Conservation (phyloP, 2,797 vertebrate genomes). For the Aplochiton taeniatus region DNA sequence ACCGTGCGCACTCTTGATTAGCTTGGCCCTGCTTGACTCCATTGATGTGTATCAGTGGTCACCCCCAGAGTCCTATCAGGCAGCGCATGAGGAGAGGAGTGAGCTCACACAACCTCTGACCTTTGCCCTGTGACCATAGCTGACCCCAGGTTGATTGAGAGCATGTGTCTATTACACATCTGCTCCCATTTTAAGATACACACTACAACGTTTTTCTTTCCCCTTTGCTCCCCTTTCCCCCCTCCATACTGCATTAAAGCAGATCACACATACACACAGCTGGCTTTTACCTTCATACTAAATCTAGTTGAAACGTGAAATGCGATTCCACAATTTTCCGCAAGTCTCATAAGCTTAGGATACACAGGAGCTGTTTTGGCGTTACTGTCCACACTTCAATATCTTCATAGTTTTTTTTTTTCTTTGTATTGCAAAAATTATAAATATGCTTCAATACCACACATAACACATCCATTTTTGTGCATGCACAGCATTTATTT, state of each 20-base stretch:
- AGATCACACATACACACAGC: not conserved
- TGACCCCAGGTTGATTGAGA: conserved; percentile 62
- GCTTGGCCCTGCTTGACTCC: conserved; percentile 52
- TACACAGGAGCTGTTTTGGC: no score
- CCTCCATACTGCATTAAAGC: conserved; percentile 26
- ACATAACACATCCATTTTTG: no score
- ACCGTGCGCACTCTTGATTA: conserved; percentile 61
- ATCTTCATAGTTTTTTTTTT: no score
- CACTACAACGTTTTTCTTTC: conserved; percentile 13
- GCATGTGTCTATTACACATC: conserved; percentile 57
- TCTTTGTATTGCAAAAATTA: no score
- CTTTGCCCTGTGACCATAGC: conserved; percentile 42
- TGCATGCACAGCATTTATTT: no score
- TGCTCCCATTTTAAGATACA: conserved; percentile 22
- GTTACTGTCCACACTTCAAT: no score
- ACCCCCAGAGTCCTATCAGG: conserved; percentile 60
- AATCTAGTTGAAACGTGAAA: no score
- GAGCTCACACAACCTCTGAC: conserved; percentile 51
- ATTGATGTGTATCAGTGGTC: conserved; percentile 64
- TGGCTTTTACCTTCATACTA: no score
- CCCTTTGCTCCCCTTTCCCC: no score
- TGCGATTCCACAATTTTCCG: no score
- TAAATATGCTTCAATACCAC: no score
- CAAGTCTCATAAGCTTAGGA: no score
- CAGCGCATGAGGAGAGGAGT: conserved; percentile 37